Evolutionary conservation across 2,888 invertebrate species (phyloP).

Genomic region (Tyria jacobaeae): DNA sequence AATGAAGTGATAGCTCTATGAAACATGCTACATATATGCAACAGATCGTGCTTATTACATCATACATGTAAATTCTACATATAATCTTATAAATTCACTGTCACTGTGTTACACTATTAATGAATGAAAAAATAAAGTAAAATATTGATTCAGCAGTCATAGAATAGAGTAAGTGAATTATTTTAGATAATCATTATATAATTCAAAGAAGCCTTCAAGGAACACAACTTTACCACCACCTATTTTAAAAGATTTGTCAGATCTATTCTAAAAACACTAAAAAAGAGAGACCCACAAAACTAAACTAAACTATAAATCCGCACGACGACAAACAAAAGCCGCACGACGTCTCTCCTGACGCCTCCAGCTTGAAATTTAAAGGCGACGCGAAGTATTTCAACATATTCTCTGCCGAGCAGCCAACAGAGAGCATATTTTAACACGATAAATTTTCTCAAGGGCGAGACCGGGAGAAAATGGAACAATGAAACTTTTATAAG

Average conservation of each 20-base stretch:
- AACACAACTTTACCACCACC: too few relatives aligned
- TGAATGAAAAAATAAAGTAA: background rate
- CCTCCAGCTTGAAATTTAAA: slow-evolving; percentile 5
- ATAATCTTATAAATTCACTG: too few relatives aligned
- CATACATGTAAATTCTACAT: too few relatives aligned
- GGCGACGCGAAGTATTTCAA: slow-evolving; percentile 7
- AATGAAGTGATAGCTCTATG: too few relatives aligned
- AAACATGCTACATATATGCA: too few relatives aligned
- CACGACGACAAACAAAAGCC: background rate
- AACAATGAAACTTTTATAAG: slow-evolving; percentile 38
- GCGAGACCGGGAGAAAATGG: slow-evolving; percentile 19
- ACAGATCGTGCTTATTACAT: too few relatives aligned
- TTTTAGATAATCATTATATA: too few relatives aligned
- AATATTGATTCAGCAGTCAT: background rate
- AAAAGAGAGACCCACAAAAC: too few relatives aligned
- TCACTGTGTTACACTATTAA: background rate
- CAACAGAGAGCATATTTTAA: slow-evolving; percentile 12
- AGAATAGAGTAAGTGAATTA: too few relatives aligned
- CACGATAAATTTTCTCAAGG: slow-evolving; percentile 22
- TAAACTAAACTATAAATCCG: background rate
- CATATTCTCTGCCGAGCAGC: slow-evolving; percentile 7
- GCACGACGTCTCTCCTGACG: background rate
- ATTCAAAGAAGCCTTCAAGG: too few relatives aligned
- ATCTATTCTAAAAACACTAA: too few relatives aligned
- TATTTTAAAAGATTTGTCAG: too few relatives aligned